These are phyloP conservation scores for Pristionchus japonicus DNA, from an alignment of 2,888 invertebrate species.

Conservation along the genomic window DNA sequence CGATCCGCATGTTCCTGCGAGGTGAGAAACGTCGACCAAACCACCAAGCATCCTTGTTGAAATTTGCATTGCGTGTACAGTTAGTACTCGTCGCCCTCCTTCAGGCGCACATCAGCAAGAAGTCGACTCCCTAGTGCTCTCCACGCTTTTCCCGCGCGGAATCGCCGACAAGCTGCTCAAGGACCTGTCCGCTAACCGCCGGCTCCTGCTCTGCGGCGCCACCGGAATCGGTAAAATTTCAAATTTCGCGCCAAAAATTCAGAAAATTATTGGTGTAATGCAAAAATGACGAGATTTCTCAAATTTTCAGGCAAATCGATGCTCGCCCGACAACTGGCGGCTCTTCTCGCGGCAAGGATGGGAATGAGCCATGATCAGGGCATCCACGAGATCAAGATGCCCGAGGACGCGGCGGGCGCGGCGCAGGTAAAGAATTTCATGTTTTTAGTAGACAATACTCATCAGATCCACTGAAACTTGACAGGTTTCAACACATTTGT, in stretches of 20 bases:
- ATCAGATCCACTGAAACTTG: neutral
- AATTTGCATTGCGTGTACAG: neutral
- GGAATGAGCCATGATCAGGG: slow-evolving; percentile 52
- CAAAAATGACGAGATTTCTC: neutral
- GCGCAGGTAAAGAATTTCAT: too few relatives aligned
- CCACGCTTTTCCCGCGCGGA: slow-evolving; percentile 68
- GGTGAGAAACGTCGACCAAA: slow-evolving; percentile 44
- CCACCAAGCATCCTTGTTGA: neutral
- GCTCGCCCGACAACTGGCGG: slow-evolving; percentile 81
- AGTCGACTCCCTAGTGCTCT: slow-evolving; percentile 85
- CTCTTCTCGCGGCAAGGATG: slow-evolving; percentile 83
- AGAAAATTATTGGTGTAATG: neutral
- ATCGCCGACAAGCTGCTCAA: slow-evolving; percentile 89
- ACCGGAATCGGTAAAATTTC: slow-evolving; percentile 87
- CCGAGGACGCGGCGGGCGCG: slow-evolving; percentile 62
- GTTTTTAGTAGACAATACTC: neutral
- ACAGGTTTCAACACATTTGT: neutral
- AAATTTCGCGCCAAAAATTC: neutral
- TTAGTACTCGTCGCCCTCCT: slow-evolving; percentile 17
- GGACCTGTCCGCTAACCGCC: slow-evolving; percentile 90
- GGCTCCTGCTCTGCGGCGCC: slow-evolving; percentile 95
- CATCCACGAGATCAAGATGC: slow-evolving; percentile 66
- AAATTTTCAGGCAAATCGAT: slow-evolving; percentile 30
- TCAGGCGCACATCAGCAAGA: slow-evolving; percentile 85
- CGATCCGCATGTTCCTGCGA: slow-evolving; percentile 63